phyloP scores from a whole-genome alignment of 2,797 vertebrate species.

The Apogon talboti region DNA sequence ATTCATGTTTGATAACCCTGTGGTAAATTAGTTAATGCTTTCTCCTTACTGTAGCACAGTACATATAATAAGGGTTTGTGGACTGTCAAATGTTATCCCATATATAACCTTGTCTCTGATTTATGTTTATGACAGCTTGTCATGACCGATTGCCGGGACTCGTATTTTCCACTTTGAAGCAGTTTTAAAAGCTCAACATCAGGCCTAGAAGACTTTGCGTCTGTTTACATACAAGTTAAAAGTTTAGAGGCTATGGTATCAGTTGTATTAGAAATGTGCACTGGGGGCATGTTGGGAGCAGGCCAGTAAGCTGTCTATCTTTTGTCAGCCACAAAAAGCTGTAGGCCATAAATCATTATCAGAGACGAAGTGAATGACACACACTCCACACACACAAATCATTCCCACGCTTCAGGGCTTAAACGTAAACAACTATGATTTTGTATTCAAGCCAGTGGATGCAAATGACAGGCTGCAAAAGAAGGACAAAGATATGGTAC shows the following conservation, averaged over 20 bases:
- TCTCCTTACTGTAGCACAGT: too few species aligned
- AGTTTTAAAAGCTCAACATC: conserved; percentile 34
- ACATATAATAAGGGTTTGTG: too few species aligned
- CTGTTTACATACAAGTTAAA: conserved; percentile 48
- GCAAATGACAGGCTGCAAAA: conserved; percentile 65
- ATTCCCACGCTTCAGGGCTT: conserved; percentile 48
- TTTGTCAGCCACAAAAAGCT: conserved; percentile 65
- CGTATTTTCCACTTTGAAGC: conserved; percentile 18
- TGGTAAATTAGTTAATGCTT: too few species aligned
- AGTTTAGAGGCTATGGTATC: conserved; percentile 39
- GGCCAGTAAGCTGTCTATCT: conserved; percentile 65
- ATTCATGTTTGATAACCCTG: too few species aligned
- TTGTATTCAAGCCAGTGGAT: conserved; percentile 62
- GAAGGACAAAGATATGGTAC: conserved; percentile 55
- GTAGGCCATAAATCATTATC: conserved; percentile 64
- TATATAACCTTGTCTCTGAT: conserved; percentile 12
- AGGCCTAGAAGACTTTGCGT: conserved; percentile 17
- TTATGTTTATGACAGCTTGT: conserved; percentile 26
- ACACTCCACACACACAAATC: conserved; percentile 68
- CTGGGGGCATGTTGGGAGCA: conserved; percentile 45
- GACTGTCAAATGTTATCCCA: conserved; percentile 3
- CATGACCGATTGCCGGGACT: conserved; percentile 12
- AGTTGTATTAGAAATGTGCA: conserved; percentile 33
- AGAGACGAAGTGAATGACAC: conserved; percentile 65
- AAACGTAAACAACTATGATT: conserved; percentile 72